Evolutionary conservation across 2,113 vertebrate species (phyloP), one percentile per base, ranked within the genome.

Genomic region (Melanostigma gelatinosum): DNA sequence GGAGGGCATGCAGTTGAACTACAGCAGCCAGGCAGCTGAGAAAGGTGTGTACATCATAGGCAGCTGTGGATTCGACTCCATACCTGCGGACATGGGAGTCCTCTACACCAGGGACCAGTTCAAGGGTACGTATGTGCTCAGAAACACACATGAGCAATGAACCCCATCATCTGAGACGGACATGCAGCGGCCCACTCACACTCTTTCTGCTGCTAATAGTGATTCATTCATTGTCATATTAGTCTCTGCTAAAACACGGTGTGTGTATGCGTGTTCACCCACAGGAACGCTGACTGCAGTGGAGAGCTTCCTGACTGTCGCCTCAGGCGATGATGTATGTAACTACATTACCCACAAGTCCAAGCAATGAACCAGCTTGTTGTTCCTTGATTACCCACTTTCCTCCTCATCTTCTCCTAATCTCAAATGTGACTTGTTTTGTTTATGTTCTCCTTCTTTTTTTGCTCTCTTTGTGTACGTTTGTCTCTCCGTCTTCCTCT

Each of bases 61-160:
- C 68, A 98, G 97, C 95, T 97, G 97, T 88, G 98, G 98, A 38
- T 99, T 99, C 87, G 98, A 99, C 94, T 98, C 97, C 54, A 97
- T 99, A 82, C 97, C 97, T 27, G 97, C 97, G 0, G 98, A 99
- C 89, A 94, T 99, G 95, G 98, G 98, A 61, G 96, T 99, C 10
- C 68, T 99, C 61, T 99, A 95, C 91, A 98, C 97, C 87, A 95
- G 94, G 87, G 95, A 96, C 81, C 96, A 97, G 88, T 91, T 98
- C 89, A 97, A 96, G 91, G 98, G 98, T 98, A 92, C 13, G 52
- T 5, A 48, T 18, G 11, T 11, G 4, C 15, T 52, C 40, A 63
- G n/a, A 62, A 20, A 70, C 27, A 52, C 32, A 48, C 57, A 74
- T 65, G 27, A 13, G 60, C 48, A 48, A 38, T 40, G 4, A n/a